Conservation (phyloP, 2,888 invertebrate species). For the Acrobasis consociella region DNA sequence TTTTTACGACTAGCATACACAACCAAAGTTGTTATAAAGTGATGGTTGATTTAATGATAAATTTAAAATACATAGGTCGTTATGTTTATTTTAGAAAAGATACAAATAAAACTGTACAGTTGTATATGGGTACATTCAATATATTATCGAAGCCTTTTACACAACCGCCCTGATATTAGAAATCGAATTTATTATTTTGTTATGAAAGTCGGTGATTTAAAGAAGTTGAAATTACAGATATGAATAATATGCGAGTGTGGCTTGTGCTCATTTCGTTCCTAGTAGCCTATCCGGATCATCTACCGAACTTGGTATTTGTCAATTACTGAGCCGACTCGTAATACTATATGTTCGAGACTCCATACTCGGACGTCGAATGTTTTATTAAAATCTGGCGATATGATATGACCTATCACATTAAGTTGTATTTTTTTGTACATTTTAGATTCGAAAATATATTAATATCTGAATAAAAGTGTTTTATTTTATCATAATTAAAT, state of each 20-base stretch:
- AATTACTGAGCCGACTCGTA: slow-evolving; percentile 67
- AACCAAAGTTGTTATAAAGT: slow-evolving; percentile 84
- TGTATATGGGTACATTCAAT: slow-evolving; percentile 64
- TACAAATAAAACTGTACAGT: slow-evolving; percentile 64
- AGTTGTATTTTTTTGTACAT: slow-evolving; percentile 89
- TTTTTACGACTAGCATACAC: slow-evolving; percentile 83
- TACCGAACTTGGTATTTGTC: slow-evolving; percentile 65
- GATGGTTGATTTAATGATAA: slow-evolving; percentile 83
- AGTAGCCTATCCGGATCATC: slow-evolving; percentile 67
- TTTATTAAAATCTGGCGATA: slow-evolving; percentile 75
- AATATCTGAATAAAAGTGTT: slow-evolving; percentile 79
- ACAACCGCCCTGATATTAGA: slow-evolving; percentile 80
- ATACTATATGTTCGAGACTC: slow-evolving; percentile 57
- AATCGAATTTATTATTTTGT: slow-evolving; percentile 75
- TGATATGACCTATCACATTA: slow-evolving; percentile 84
- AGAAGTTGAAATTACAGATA: slow-evolving; percentile 47
- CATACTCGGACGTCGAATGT: slow-evolving; percentile 62
- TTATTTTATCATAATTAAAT: slow-evolving; percentile 44
- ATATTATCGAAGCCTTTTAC: slow-evolving; percentile 69
- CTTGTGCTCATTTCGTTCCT: slow-evolving; percentile 71
- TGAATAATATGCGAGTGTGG: slow-evolving; percentile 48
- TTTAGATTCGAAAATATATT: slow-evolving; percentile 89
- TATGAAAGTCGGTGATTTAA: slow-evolving; percentile 52
- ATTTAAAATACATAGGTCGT: slow-evolving; percentile 72
- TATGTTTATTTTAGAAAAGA: slow-evolving; percentile 77